These are phyloP conservation scores for Prosapia bicincta DNA, from an alignment of 2,888 invertebrate species.

Conservation along the genomic window DNA sequence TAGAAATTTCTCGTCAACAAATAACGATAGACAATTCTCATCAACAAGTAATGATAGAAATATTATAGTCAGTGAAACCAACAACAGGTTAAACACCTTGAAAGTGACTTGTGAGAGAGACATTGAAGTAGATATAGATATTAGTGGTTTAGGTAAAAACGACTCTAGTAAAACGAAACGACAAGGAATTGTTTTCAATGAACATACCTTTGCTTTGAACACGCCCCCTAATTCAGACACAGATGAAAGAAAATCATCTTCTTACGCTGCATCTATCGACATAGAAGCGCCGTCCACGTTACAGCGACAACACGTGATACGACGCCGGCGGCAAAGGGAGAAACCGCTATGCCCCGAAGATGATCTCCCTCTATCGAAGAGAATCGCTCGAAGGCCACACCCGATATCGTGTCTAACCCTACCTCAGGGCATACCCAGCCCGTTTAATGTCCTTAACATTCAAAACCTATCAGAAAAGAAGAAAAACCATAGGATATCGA, in stretches of 20 bases:
- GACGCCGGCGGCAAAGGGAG: slow-evolving; percentile 25
- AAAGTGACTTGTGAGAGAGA: not conserved
- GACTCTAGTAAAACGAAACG: slow-evolving; percentile 21
- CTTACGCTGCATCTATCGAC: slow-evolving; percentile 31
- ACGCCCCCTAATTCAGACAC: slow-evolving; percentile 31
- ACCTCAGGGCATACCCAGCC: slow-evolving; percentile 46
- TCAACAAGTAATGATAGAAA: not conserved
- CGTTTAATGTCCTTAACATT: slow-evolving; percentile 36
- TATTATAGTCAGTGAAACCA: not conserved
- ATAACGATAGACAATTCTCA: not conserved
- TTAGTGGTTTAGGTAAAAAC: not conserved
- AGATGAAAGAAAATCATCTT: slow-evolving; percentile 31
- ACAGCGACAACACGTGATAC: slow-evolving; percentile 35
- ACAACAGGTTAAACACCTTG: not conserved
- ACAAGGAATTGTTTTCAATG: slow-evolving; percentile 34
- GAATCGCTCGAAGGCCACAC: slow-evolving; percentile 23
- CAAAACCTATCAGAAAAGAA: slow-evolving; percentile 9
- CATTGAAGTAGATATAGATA: not conserved
- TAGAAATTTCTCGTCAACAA: too few species aligned
- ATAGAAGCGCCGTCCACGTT: slow-evolving; percentile 35
- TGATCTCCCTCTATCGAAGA: slow-evolving; percentile 20
- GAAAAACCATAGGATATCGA: slow-evolving; percentile 12
- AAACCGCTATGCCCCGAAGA: slow-evolving; percentile 14
- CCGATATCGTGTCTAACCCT: slow-evolving; percentile 41
- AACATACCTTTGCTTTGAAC: slow-evolving; percentile 31